phyloP scores from a whole-genome alignment of 2,888 invertebrate species.

The Eupeodes latifasciatus region DNA sequence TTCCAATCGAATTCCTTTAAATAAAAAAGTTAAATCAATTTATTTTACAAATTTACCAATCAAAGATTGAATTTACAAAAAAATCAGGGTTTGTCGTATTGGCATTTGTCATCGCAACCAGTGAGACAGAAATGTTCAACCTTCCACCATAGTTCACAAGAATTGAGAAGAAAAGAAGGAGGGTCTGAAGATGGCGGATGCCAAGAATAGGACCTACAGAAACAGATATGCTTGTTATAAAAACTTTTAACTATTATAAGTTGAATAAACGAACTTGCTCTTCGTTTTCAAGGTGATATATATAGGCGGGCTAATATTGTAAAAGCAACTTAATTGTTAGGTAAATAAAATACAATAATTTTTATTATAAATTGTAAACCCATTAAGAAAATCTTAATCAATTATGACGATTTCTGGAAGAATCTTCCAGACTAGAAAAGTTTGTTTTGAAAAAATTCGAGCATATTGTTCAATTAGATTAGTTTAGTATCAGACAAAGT shows the following conservation, averaged over 20 bases:
- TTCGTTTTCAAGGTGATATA: too few relatives aligned
- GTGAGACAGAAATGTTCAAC: conserved; percentile 88
- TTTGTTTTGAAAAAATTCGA: too few relatives aligned
- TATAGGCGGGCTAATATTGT: too few relatives aligned
- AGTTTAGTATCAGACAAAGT: too few relatives aligned
- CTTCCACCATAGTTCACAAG: conserved; percentile 86
- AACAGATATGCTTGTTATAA: not conserved
- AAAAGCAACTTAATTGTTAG: too few relatives aligned
- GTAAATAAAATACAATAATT: too few relatives aligned
- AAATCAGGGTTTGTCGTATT: conserved; percentile 82
- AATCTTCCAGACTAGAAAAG: too few relatives aligned
- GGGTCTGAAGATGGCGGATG: conserved; percentile 28
- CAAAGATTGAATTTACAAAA: conserved; percentile 76
- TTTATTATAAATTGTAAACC: too few relatives aligned
- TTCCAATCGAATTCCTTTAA: conserved; percentile 85
- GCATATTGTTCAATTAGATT: too few relatives aligned
- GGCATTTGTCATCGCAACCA: conserved; percentile 87
- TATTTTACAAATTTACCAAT: conserved; percentile 68
- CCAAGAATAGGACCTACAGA: conserved; percentile 2
- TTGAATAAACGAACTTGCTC: too few relatives aligned
- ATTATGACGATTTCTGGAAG: too few relatives aligned
- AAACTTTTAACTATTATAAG: not conserved
- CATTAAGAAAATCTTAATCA: too few relatives aligned
- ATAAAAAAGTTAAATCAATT: conserved; percentile 83
- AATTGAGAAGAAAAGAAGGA: conserved; percentile 15